Conservation (phyloP, 2,888 invertebrate species). For the Colostygia pectinataria region DNA sequence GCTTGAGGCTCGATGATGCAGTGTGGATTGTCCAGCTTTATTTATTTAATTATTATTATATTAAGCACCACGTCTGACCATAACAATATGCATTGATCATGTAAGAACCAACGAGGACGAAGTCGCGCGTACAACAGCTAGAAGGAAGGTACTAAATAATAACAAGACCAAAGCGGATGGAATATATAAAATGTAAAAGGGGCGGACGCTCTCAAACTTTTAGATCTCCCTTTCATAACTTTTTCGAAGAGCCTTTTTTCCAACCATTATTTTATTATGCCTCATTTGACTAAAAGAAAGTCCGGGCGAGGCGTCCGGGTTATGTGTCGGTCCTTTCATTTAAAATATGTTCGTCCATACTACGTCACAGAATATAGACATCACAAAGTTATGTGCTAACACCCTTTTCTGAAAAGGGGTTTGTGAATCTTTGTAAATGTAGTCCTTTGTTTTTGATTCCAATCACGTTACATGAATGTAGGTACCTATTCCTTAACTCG, state of each 20-base stretch:
- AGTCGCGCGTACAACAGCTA: too few species aligned
- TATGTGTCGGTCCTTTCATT: conserved; percentile 66
- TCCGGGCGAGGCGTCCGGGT: conserved; percentile 63
- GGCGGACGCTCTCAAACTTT: conserved; percentile 68
- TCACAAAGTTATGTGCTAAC: conserved; percentile 49
- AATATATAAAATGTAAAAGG: conserved; percentile 70
- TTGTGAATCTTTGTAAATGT: conserved; percentile 30
- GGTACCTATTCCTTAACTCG: too few species aligned
- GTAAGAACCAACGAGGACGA: too few species aligned
- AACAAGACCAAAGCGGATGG: conserved; percentile 59
- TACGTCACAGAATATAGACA: conserved; percentile 49
- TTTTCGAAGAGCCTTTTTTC: conserved; percentile 74
- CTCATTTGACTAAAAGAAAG: conserved; percentile 80
- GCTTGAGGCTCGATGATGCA: too few species aligned
- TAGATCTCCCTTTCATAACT: conserved; percentile 74
- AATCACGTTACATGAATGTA: conserved; percentile 17
- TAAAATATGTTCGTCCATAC: conserved; percentile 68
- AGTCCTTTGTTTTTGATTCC: conserved; percentile 34
- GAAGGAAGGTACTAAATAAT: conserved; percentile 51
- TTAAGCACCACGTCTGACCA: too few species aligned
- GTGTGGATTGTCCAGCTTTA: too few species aligned
- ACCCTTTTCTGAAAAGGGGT: conserved; percentile 21
- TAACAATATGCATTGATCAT: too few species aligned
- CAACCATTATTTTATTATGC: conserved; percentile 76
- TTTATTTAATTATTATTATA: too few species aligned